Percentiles rank a stretch among this genome's conserved stretches.
Evolutionary conservation across 2,113 vertebrate species (phyloP).

Genomic region (Brachirus orientalis): DNA sequence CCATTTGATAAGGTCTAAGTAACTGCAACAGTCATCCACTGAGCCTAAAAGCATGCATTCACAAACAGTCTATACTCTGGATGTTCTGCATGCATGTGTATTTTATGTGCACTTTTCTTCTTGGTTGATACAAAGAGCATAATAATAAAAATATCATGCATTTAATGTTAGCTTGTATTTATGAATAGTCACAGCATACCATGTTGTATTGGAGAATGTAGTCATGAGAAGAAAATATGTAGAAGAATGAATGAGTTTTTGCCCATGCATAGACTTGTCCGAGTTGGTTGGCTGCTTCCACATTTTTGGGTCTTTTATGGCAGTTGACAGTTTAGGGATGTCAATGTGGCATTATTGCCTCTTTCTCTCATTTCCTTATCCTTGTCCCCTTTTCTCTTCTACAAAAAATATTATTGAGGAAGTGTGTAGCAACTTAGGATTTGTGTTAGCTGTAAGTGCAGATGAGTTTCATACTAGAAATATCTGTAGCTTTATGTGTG

Average conservation of each 20-base stretch:
- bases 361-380: no score
- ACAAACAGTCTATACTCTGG: no score
- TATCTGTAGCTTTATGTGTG: not conserved
- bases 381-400: no score
- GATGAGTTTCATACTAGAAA: no score
- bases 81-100: not conserved
- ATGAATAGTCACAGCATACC: slow-evolving; percentile 34
- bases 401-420: no score
- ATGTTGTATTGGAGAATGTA: slow-evolving; percentile 20
- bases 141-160: slow-evolving; percentile 18
- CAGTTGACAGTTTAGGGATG: no score
- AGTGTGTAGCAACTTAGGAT: slow-evolving; percentile 29
- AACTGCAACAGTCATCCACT: no score
- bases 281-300: slow-evolving; percentile 28
- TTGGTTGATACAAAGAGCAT: slow-evolving; percentile 18
- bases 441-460: not conserved
- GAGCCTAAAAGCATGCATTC: not conserved
- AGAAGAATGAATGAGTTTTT: slow-evolving; percentile 18
- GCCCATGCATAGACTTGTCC: slow-evolving; percentile 50
- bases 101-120: not conserved
- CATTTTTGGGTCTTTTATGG: not conserved
- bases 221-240: slow-evolving; percentile 41
- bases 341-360: no score
- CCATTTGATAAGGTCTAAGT: no score
- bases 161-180: slow-evolving; percentile 32